These are phyloP conservation scores for Clarias laeviceps DNA, from an alignment of 2,797 vertebrate species.

Conservation along the genomic window DNA sequence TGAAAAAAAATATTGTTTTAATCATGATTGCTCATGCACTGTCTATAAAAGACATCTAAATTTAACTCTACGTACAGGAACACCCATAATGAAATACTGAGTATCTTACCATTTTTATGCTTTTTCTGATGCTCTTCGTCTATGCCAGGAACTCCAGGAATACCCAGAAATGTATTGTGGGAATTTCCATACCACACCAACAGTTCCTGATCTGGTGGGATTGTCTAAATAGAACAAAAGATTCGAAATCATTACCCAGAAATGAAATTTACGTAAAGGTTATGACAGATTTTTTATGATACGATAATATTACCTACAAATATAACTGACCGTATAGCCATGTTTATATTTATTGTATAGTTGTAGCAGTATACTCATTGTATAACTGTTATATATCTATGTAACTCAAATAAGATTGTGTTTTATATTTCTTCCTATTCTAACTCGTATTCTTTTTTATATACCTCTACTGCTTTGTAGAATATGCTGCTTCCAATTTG, in stretches of 20 bases:
- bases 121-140: conserved; percentile 93
- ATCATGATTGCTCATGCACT: not conserved
- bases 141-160: conserved; percentile 90
- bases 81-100: not conserved
- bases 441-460: conserved; percentile 6
- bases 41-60: conserved; percentile 17
- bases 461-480: conserved; percentile 94
- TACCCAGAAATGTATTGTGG: conserved; percentile 93
- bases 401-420: not conserved
- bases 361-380: not conserved
- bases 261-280: not conserved
- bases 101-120: conserved; percentile 82
- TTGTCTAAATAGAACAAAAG: conserved; percentile 71
- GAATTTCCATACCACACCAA: conserved; percentile 97
- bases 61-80: not conserved
- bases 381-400: not conserved
- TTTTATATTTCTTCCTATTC: not conserved
- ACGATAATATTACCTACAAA: not conserved
- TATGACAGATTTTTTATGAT: not conserved
- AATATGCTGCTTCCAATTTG: conserved; percentile 95
- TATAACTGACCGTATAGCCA: not conserved
- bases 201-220: conserved; percentile 95
- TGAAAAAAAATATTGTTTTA: not conserved
- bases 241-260: not conserved
- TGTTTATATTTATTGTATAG: not conserved